Evolutionary conservation across 2,113 vertebrate genomes (phyloP).

Genomic region (Fregata magnificens): DNA sequence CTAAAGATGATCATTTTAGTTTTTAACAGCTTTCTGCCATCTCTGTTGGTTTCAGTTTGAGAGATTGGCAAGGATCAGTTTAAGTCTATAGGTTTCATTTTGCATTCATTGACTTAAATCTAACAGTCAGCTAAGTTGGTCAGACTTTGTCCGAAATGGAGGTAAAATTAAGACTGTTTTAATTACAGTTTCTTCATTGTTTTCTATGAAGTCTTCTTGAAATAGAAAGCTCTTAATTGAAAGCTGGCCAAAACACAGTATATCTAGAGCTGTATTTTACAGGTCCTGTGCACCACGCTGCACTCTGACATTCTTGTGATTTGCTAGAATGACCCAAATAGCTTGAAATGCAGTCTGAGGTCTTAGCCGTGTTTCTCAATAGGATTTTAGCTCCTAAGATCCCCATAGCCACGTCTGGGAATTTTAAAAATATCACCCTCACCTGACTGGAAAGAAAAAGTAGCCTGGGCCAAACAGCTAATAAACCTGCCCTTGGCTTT

Average conservation of each 20-base stretch:
- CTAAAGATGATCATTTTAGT: neutral
- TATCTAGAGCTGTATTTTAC: neutral
- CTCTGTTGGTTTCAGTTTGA: neutral
- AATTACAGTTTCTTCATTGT: neutral
- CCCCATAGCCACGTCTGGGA: neutral
- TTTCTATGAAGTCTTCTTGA: neutral
- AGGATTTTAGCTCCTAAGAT: neutral
- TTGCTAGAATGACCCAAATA: neutral
- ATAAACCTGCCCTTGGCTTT: neutral
- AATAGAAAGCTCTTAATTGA: neutral
- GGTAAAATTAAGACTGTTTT: neutral
- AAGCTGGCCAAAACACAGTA: neutral
- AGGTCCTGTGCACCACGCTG: neutral
- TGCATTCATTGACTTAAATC: neutral
- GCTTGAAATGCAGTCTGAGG: neutral
- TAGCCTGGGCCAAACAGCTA: neutral
- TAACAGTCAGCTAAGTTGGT: neutral
- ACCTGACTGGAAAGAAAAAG: neutral
- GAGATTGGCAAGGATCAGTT: neutral
- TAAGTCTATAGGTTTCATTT: neutral
- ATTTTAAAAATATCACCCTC: neutral
- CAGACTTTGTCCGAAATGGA: neutral
- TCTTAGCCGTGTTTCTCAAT: neutral
- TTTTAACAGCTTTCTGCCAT: neutral
- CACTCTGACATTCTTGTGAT: neutral